Percentiles rank a stretch among this genome's conserved stretches.
phyloP scores from a whole-genome alignment of 2,888 invertebrate species.

The Meteorus cinctellus region DNA sequence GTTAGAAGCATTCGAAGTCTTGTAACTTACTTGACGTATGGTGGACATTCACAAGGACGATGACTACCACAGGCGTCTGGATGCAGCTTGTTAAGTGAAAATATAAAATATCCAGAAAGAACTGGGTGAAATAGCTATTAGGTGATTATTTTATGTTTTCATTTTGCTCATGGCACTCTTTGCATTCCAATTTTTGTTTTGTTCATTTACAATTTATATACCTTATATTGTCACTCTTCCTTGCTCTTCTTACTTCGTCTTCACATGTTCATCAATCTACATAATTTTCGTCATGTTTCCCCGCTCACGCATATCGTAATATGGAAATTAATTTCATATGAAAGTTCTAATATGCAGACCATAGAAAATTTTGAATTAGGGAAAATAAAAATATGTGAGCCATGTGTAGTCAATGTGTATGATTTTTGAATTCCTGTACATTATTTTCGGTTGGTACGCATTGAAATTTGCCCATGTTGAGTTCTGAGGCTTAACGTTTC shows the following conservation, averaged over 20 bases:
- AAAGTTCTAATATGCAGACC: conserved; percentile 1
- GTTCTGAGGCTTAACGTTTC: too few species aligned
- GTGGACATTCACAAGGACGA: conserved; percentile 69
- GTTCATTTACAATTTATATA: neutral
- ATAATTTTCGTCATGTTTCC: too few species aligned
- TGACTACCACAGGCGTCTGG: conserved; percentile 70
- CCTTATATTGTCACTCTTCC: neutral
- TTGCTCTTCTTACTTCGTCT: neutral
- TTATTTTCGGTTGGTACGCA: neutral
- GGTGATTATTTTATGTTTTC: conserved; percentile 9
- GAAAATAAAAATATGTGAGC: neutral
- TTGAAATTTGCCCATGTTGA: neutral
- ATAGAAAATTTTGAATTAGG: neutral
- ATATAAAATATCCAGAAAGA: conserved; percentile 65
- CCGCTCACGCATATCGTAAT: neutral
- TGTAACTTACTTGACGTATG: conserved; percentile 67
- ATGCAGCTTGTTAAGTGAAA: conserved; percentile 69
- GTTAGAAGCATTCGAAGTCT: conserved; percentile 32
- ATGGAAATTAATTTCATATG: too few species aligned
- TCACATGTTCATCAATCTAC: too few species aligned
- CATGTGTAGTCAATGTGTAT: conserved; percentile 37
- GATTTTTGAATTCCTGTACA: neutral
- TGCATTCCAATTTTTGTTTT: neutral
- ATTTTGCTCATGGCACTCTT: neutral
- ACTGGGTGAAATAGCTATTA: conserved; percentile 55